A percentile compares a stretch with the other conserved stretches of the same genome.
Evolutionary conservation across 2,113 vertebrate genomes (phyloP).

Genomic region (Hypanus sabinus): DNA sequence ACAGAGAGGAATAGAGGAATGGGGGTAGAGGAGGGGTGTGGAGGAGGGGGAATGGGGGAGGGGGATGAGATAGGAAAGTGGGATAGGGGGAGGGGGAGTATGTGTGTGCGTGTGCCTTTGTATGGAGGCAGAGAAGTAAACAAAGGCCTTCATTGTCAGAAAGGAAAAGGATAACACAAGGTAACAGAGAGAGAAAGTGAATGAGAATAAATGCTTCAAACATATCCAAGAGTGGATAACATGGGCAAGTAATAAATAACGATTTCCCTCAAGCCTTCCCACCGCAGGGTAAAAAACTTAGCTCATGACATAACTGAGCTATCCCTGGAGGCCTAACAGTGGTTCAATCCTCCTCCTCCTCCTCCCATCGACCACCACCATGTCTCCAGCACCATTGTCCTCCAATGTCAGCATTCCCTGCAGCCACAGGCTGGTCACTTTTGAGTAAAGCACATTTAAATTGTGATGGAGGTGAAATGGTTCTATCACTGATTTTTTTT

Average conservation of each 20-base stretch:
- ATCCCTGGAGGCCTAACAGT: not conserved
- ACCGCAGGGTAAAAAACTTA: not conserved
- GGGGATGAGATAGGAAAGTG: not conserved
- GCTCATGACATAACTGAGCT: not conserved
- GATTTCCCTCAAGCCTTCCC: not conserved
- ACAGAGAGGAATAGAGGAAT: not conserved
- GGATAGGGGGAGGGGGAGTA: not conserved
- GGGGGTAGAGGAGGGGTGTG: not conserved
- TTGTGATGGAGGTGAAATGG: conserved; percentile 25
- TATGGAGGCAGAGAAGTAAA: not conserved
- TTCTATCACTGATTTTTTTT: not conserved
- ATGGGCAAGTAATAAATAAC: not conserved
- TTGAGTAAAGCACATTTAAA: conserved; percentile 34
- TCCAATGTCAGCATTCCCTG: not conserved
- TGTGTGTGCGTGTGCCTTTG: too few species aligned
- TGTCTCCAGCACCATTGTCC: not conserved
- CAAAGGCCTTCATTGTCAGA: not conserved
- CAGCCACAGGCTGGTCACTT: not conserved
- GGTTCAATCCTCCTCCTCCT: too few species aligned
- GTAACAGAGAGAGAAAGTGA: not conserved
- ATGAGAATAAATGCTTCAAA: not conserved
- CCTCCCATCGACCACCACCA: not conserved
- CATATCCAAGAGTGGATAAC: not conserved
- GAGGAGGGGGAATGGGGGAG: not conserved
- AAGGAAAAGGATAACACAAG: not conserved